Evolutionary conservation across 2,797 vertebrate species (phyloP).

Genomic region (Staurois parvus): DNA sequence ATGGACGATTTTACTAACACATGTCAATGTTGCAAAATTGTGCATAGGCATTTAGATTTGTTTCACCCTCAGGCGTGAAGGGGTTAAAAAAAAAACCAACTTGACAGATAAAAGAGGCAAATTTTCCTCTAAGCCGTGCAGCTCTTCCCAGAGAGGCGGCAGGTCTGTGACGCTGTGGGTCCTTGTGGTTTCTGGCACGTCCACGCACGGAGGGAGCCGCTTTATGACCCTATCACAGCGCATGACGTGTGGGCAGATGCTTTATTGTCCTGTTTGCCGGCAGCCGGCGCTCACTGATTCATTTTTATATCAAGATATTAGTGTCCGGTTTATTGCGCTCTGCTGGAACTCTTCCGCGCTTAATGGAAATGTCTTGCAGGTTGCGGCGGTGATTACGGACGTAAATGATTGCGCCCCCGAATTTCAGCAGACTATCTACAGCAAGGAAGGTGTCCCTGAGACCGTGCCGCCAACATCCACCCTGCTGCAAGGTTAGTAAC

Average conservation of each 20-base stretch:
- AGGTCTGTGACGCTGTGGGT: not conserved
- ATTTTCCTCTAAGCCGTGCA: no score
- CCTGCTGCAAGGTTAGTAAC: constrained; percentile 84
- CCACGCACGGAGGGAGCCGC: constrained; percentile 59
- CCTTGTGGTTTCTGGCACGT: not conserved
- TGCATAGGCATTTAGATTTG: no score
- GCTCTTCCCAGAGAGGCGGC: not conserved
- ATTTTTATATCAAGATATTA: constrained; percentile 55
- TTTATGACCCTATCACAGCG: constrained; percentile 56
- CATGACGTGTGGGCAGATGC: constrained; percentile 60
- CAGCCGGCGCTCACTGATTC: constrained; percentile 33
- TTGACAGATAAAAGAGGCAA: no score
- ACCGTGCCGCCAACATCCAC: constrained; percentile 87
- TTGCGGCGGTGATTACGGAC: constrained; percentile 84
- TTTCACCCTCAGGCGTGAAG: no score
- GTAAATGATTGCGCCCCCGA: constrained; percentile 88
- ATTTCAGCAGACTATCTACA: constrained; percentile 89
- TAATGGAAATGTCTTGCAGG: constrained; percentile 71
- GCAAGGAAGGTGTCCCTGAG: constrained; percentile 85
- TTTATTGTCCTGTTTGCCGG: constrained; percentile 51
- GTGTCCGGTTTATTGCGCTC: constrained; percentile 45
- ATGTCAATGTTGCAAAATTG: no score
- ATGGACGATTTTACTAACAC: no score
- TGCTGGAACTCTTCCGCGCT: constrained; percentile 29
- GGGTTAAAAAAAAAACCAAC: no score